phyloP scores from a whole-genome alignment of 2,113 vertebrate genomes.

The Dicentrarchus labrax region DNA sequence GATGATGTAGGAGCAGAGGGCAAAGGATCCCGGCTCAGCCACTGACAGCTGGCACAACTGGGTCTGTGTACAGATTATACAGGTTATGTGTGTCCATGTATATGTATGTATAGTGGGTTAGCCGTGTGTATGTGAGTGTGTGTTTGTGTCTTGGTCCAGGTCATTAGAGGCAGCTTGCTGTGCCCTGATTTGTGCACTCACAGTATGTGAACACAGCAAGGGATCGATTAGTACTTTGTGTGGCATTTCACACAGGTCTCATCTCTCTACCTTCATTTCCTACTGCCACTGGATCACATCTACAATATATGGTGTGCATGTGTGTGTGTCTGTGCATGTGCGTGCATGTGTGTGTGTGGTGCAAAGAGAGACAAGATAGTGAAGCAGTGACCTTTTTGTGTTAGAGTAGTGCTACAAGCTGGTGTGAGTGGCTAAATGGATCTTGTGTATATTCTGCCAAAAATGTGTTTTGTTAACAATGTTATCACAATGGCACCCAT shows the following conservation, averaged over 20 bases:
- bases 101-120: constrained; percentile 28
- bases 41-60: constrained; percentile 14
- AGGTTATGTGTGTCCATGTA: constrained; percentile 20
- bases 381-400: constrained; percentile 62
- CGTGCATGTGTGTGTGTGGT: background rate
- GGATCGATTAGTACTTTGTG: constrained; percentile 79
- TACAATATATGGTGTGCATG: constrained; percentile 17
- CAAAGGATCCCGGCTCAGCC: constrained; percentile 31
- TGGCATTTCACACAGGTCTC: constrained; percentile 79
- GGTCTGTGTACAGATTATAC: constrained; percentile 6
- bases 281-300: constrained; percentile 58
- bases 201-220: constrained; percentile 82
- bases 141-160: constrained; percentile 56
- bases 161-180: constrained; percentile 82
- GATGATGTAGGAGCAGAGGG: constrained; percentile 56
- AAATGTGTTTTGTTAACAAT: background rate
- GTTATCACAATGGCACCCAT: background rate
- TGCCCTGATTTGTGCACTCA: constrained; percentile 82
- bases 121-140: background rate
- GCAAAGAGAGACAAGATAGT: constrained; percentile 4
- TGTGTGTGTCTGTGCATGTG: constrained; percentile 6
- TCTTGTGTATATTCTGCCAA: background rate
- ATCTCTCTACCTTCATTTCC: constrained; percentile 68
- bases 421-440: constrained; percentile 1
- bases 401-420: constrained; percentile 12